Conservation (phyloP, 2,113 vertebrate species). For the Eulacestoma nigropectus region DNA sequence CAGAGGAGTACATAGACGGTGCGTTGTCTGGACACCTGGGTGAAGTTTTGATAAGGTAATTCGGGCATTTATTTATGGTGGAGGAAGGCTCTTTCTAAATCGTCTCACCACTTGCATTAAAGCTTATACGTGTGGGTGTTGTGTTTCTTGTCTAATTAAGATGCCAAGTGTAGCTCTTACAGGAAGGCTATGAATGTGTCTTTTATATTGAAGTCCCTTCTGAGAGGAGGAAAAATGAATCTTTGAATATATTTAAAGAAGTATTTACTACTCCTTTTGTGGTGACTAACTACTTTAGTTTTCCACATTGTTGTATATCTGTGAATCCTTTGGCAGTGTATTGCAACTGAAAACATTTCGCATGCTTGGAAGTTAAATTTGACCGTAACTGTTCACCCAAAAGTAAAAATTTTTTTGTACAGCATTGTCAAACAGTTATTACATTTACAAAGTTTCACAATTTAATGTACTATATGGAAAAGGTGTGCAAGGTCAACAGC, state of each 20-base stretch:
- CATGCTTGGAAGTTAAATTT: background rate
- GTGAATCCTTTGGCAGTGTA: background rate
- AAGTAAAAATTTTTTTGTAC: background rate
- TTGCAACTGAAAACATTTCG: background rate
- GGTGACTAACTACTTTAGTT: background rate
- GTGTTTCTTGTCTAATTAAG: background rate
- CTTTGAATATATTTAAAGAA: background rate
- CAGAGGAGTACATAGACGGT: constrained; percentile 97
- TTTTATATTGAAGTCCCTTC: background rate
- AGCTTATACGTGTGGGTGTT: fast-evolving
- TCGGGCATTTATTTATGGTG: fast-evolving
- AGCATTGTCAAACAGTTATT: background rate
- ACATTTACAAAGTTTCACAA: background rate
- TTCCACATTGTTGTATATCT: fast-evolving
- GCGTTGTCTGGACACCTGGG: constrained; percentile 95
- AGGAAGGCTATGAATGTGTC: background rate
- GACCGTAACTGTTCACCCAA: fast-evolving
- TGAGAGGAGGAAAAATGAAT: background rate
- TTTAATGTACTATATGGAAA: background rate
- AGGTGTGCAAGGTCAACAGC: background rate
- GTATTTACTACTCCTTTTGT: fast-evolving
- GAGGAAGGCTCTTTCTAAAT: too few relatives aligned
- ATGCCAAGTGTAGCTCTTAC: fast-evolving
- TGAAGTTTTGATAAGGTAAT: constrained; percentile 95
- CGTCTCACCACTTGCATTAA: fast-evolving